Evolutionary conservation across 1,140 invertebrate species (phyloP), one percentile per base, ranked within the genome.

Genomic region (Caerostris darwini): DNA sequence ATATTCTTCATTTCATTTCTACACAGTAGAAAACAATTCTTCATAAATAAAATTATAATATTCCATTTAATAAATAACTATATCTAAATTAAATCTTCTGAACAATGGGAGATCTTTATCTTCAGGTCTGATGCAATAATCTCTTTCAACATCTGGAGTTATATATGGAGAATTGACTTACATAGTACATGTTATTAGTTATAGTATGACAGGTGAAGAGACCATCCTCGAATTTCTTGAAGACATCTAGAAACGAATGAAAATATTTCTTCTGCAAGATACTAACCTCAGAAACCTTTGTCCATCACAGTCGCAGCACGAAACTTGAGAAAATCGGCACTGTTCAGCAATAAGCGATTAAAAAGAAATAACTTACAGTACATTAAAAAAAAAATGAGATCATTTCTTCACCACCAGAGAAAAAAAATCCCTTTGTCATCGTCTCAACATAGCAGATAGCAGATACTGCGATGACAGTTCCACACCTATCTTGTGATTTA

Each of bases 401-500:
- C 71, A 53, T 53, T 77, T 77, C 71, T 77, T 83, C 56, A 57
- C 6, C 7, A n/a, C 12, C 54, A 19, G 54, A 19, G 61, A 58
- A 6, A 56, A n/a, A 56, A 17, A 56, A 17, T 58, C 50, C 53
- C 58, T 56, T 89, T 69, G 61, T 89, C 53, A 56, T 56, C 87
- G 17, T 89, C 53, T 71, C 34, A 17, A 17, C 56, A 50, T 34
- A 89, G 71, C 61, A 69, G 87, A 67, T 71, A 57, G 64, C 53
- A 89, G 54, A 89, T 69, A 69, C 87, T 8, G 19, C 57, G 89
- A 58, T 90, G 89, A 90, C 89, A 90, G 67, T 7, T 81, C 89
- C 89, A 90, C 89, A 90, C 89, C 89, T 90, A 59, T 59, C 89
- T 81, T 90, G 71, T 90, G 89, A 90, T 90, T 90, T 90, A 90